Percentiles rank a stretch among this genome's conserved stretches.
Evolutionary conservation across 2,797 vertebrate species (phyloP).

Genomic region (Chanos chanos): DNA sequence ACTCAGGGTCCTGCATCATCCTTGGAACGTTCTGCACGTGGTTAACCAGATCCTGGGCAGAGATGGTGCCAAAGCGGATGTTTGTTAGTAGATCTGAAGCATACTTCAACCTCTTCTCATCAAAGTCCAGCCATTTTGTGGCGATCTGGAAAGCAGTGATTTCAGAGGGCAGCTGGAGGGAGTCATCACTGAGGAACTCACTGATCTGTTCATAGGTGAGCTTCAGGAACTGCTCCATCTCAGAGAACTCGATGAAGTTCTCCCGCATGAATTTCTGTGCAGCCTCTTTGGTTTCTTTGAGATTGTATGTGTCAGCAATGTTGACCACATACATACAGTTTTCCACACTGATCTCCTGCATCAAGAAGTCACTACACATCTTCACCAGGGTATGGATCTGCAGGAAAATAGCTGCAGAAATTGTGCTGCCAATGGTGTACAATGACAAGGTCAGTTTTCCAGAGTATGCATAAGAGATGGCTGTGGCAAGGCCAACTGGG

Average conservation of each 20-base stretch:
- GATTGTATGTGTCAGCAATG: conserved; percentile 91
- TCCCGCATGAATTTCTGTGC: conserved; percentile 95
- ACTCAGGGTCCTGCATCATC: conserved; percentile 98
- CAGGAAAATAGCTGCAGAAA: conserved; percentile 89
- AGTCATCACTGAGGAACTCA: conserved; percentile 93
- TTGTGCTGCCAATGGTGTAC: conserved; percentile 93
- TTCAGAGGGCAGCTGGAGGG: conserved; percentile 94
- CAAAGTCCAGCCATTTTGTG: conserved; percentile 98
- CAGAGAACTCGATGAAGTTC: conserved; percentile 98
- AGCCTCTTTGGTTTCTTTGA: conserved; percentile 87
- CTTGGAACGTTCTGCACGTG: conserved; percentile 92
- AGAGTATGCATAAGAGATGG: conserved; percentile 94
- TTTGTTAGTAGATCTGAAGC: conserved; percentile 87
- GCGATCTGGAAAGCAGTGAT: conserved; percentile 96
- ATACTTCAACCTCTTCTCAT: conserved; percentile 93
- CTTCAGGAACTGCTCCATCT: conserved; percentile 98
- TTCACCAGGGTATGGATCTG: conserved; percentile 92
- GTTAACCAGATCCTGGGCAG: conserved; percentile 93
- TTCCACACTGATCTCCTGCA: conserved; percentile 92
- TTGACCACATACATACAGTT: conserved; percentile 98
- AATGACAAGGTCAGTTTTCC: conserved; percentile 95
- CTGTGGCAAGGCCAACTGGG: conserved; percentile 88
- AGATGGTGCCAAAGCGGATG: conserved; percentile 97
- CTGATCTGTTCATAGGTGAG: conserved; percentile 97
- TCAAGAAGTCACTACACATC: conserved; percentile 98